Evolutionary conservation across 2,888 invertebrate genomes (phyloP).

Genomic region (Tromatobia lineatoria): DNA sequence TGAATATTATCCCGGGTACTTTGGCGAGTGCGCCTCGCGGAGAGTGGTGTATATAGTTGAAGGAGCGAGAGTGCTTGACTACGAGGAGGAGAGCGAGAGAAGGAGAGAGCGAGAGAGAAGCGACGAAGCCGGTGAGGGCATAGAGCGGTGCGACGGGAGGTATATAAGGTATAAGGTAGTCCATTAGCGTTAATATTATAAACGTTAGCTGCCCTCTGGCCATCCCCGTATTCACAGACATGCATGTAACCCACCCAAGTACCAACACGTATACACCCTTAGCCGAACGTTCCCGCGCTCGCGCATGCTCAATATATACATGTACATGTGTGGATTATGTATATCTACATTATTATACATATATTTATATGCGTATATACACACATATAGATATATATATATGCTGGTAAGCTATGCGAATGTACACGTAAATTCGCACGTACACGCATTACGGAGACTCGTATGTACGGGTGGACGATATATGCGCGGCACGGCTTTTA

Average conservation of each 20-base stretch:
- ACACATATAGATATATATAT: too few species aligned
- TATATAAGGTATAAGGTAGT: slow-evolving; percentile 85
- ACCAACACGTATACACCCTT: slow-evolving; percentile 38
- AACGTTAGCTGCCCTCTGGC: slow-evolving; percentile 85
- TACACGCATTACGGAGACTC: slow-evolving; percentile 63
- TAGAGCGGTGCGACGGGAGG: slow-evolving; percentile 70
- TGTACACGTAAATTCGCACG: slow-evolving; percentile 41
- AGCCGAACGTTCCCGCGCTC: slow-evolving; percentile 51
- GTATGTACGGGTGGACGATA: slow-evolving; percentile 52
- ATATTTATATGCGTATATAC: too few species aligned
- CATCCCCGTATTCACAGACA: slow-evolving; percentile 80
- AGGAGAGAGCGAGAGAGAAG: slow-evolving; percentile 68
- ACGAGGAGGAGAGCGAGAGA: slow-evolving; percentile 46
- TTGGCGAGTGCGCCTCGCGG: slow-evolving; percentile 70
- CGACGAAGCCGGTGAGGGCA: slow-evolving; percentile 20
- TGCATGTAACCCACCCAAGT: slow-evolving; percentile 65
- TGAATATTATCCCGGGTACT: slow-evolving; percentile 82
- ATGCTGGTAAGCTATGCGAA: not conserved
- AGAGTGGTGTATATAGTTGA: slow-evolving; percentile 45
- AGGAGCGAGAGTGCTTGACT: slow-evolving; percentile 65
- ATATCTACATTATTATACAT: too few species aligned
- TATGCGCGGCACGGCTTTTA: slow-evolving; percentile 73
- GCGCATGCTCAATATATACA: slow-evolving; percentile 18
- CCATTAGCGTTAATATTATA: slow-evolving; percentile 86
- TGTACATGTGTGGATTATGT: not conserved